Evolutionary conservation across 2,888 invertebrate genomes (phyloP), one percentile per base, ranked within the genome.

Genomic region (Melanophora roralis): DNA sequence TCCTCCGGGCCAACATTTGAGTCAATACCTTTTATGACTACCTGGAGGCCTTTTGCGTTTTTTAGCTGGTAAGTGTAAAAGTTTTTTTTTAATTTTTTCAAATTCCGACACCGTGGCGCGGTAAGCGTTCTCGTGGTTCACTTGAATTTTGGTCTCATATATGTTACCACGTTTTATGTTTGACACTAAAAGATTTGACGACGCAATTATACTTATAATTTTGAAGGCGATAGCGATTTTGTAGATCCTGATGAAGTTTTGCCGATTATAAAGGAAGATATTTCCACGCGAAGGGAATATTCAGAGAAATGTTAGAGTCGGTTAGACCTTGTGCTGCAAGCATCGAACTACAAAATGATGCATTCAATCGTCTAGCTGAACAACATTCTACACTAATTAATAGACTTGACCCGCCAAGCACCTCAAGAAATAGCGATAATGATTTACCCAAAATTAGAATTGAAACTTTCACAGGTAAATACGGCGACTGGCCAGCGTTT

Each of bases 241-340:
- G 19, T 49, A 19, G 57, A 60, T 51, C 74, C 59, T 19, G 74
- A 59, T 0, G 27, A 16, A 12, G 64, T 11, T 34, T 74, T 38
- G 12, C 45, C 2, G 45, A 65, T 14, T 74, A 67, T 16, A 67
- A 74, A 9, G 43, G 8, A 9, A 60, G 51, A 59, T 67, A 65
- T 27, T 51, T 73, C 14, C 8, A 7, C 2, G 45, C 34, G 7
- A 71, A 71, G 16, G 72, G 23, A 4, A 55, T 32, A 16, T 19
- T 72, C 43, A 32, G 1, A 7, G 43, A 51, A 1, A 32, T 59
- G 11, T 6, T 43, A 36, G 6, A 27, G 11, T 9, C 23, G 23
- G 1, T 34, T 5, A 21, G 12, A 16, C 23, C 19, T 12, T 11
- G 12, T 2, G 49, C 5, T 12, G 11, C 51, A 34, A n/a, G 12